These are phyloP conservation scores for Aphyosemion australe DNA, from an alignment of 2,113 vertebrate species.

Conservation along the genomic window DNA sequence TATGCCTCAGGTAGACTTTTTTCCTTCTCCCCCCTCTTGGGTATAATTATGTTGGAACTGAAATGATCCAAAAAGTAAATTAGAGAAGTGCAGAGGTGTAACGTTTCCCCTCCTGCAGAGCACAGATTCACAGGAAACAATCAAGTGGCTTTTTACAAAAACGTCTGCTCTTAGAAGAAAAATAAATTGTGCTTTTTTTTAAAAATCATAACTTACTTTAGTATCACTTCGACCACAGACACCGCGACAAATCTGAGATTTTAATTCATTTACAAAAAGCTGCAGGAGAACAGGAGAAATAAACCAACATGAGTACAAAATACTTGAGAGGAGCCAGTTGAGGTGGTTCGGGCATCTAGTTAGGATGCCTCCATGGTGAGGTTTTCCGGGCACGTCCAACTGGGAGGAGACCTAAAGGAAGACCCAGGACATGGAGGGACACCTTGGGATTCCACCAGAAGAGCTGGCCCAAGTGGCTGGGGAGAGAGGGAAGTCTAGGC, in stretches of 20 bases:
- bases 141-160: conserved; percentile 26
- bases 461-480: too few relatives aligned
- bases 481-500: too few relatives aligned
- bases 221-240: neutral
- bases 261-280: too few relatives aligned
- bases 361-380: too few relatives aligned
- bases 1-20: conserved; percentile 17
- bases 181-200: conserved; percentile 9
- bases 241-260: too few relatives aligned
- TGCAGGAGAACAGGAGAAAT: neutral
- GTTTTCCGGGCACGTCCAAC: too few relatives aligned
- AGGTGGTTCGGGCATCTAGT: too few relatives aligned
- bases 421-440: too few relatives aligned
- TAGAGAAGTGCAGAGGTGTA: conserved; percentile 9
- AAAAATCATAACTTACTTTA: conserved; percentile 1
- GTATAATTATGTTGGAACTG: conserved; percentile 27
- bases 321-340: too few relatives aligned
- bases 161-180: neutral
- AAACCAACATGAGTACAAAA: too few relatives aligned
- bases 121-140: conserved; percentile 5
- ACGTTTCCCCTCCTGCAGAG: conserved; percentile 9
- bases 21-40: conserved; percentile 2
- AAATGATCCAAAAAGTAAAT: conserved; percentile 37
- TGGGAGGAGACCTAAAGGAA: too few relatives aligned
- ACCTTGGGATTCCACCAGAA: too few relatives aligned